Evolutionary conservation across 2,113 vertebrate genomes (phyloP), one percentile per base, ranked within the genome.

Genomic region (Ciconia boyciana): DNA sequence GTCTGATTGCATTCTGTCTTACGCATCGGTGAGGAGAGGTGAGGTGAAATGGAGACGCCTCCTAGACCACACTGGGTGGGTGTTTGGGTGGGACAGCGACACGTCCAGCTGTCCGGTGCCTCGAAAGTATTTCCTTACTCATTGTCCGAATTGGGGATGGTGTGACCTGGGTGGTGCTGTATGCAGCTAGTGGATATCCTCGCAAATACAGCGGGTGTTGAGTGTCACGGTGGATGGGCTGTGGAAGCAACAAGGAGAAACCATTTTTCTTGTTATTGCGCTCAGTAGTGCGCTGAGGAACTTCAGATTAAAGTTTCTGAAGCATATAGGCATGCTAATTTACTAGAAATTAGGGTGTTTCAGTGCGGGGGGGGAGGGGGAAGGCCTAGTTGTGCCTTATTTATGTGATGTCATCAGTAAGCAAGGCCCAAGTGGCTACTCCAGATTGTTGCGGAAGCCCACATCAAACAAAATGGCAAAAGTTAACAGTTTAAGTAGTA

Each of bases 241-340:
- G 10, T 3, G 14, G 29, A 29, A 51, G 16, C 19, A 8, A 11
- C 0, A 1, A 41, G 39, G 43, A 43, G 11, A 41, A 54, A 20
- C 1, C 0, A 0, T 7, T 22, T 16, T 57, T 51, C 16, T 48
- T 9, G 6, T 36, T 48, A 7, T 0, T 4, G 26, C 0, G 0
- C 29, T 43, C 20, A 3, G 0, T 3, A 52, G 39, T 1, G 1
- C 1, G 0, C 6, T 13, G 24, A 4, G 5, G 41, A 68, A 22
- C 13, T 31, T 16, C 2, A 28, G 34, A 2, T 8, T 21, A 2
- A 48, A 2, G 5, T 36, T 87, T 43, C 6, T 43, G 4, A 16
- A 5, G 25, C 5, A 2, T 24, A 1, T 0, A 20, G 10, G 14
- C 4, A 3, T 7, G 2, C 3, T 22, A 2, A 25, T 25, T 46